Evolutionary conservation across 1,140 invertebrate species (phyloP).

Genomic region (Andrena cerasifolii): DNA sequence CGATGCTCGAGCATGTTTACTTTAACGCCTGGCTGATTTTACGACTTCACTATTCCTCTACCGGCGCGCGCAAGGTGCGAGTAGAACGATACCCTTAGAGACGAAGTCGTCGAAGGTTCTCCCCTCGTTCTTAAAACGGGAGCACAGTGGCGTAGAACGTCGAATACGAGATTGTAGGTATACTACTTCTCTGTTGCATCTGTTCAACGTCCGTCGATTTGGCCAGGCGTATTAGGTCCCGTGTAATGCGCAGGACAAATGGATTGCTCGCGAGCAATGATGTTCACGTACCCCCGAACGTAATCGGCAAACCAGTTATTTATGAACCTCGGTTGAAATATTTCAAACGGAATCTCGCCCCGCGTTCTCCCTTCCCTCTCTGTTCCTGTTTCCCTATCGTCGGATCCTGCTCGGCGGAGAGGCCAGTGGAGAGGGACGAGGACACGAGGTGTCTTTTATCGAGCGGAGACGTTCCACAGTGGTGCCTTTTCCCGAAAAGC

Average conservation of each 20-base stretch:
- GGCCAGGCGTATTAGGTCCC: not conserved
- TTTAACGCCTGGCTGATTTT: too few species aligned
- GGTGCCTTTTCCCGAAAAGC: too few species aligned
- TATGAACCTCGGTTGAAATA: slow-evolving; percentile 37
- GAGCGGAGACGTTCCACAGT: slow-evolving; percentile 33
- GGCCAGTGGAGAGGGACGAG: not conserved
- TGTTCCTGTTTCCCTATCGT: not conserved
- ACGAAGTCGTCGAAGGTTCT: too few species aligned
- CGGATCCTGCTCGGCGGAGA: not conserved
- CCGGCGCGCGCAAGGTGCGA: too few species aligned
- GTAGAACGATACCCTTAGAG: too few species aligned
- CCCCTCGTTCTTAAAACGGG: too few species aligned
- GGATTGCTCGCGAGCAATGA: slow-evolving; percentile 2
- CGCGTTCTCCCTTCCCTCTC: slow-evolving; percentile 3
- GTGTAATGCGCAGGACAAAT: not conserved
- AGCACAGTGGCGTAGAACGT: too few species aligned
- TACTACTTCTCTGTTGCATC: too few species aligned
- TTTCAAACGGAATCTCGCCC: slow-evolving; percentile 18
- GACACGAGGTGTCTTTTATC: slow-evolving; percentile 42
- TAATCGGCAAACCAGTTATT: slow-evolving; percentile 38
- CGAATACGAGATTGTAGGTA: too few species aligned
- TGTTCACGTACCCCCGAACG: slow-evolving; percentile 15
- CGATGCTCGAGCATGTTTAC: too few species aligned
- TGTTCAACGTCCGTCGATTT: not conserved
- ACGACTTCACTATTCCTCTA: too few species aligned